Base-by-base conservation (phyloP, 2,888 invertebrate species). In the Machimus rusticus region DNA sequence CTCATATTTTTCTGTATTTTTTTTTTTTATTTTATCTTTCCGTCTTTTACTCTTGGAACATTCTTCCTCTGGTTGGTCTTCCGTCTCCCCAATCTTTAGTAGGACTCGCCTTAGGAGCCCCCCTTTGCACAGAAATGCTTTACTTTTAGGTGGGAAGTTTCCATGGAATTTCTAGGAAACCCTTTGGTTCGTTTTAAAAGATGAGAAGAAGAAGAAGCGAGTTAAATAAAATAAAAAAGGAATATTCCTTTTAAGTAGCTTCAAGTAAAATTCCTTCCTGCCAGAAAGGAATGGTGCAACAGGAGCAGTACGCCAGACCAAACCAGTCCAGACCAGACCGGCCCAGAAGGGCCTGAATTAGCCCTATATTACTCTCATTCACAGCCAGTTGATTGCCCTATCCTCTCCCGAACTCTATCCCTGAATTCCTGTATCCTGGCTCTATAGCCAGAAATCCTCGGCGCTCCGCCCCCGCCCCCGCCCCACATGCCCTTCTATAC, bases 201-300 rank as follows among this genome's bases (percentile, higher is more conserved):
- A 66, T 28, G 28, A 66, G 23, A 66, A 9, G 66, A 66, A 57
- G 57, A 57, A 57, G 66, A 66, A 66, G 28, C 19, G 12, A 19
- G 19, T 1, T 9, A 8, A 23, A 57, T 8, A 19, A 57, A 57
- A 8, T 1, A 19, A 55, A 79, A 79, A 79, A 46, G 14, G 19
- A 37, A 39, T 31, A 81, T 51, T 81, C 82, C 82, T 82, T 82
- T 82, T 82, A 82, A 82, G 37, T 82, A 82, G 82, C 82, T 82
- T 82, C 51, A 16, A 57, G 82, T 66, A 23, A 82, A 82, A 82
- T 82, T 82, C 82, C 39, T 82, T 57, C 16, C 82, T 57, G 37
- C 34, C 57, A 82, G 37, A 76, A 76, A 37, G 76, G 28, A 39
- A 78, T 55, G 43, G 51, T 81, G 28, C 55, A 81, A 6, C n/a